Conservation (phyloP, 2,113 vertebrate species). For the Tamias sibiricus region DNA sequence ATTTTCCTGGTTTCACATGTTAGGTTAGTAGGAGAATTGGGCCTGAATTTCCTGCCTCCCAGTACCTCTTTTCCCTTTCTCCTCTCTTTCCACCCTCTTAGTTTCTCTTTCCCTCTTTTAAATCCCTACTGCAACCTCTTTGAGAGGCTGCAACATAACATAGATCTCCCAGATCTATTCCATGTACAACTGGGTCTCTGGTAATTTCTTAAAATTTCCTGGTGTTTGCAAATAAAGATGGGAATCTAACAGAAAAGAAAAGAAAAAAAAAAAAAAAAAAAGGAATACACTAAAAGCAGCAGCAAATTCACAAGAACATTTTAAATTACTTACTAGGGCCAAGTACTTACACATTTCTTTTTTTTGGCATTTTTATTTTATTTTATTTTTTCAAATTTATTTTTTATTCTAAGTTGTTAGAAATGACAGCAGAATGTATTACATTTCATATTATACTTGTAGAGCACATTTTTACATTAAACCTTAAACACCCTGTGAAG, state of each 20-base stretch:
- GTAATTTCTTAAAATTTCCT: not conserved
- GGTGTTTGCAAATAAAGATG: not conserved
- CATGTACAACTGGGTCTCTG: not conserved
- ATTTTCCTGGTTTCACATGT: not conserved
- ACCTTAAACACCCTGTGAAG: not conserved
- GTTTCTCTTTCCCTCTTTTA: not conserved
- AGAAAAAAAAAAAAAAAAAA: not conserved
- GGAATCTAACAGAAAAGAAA: not conserved
- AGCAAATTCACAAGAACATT: not conserved
- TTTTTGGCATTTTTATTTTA: no score
- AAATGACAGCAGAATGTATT: no score
- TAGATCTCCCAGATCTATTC: not conserved
- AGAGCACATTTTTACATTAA: no score
- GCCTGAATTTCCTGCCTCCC: not conserved
- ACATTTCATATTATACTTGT: no score
- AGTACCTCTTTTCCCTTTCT: not conserved
- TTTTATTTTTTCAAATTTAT: no score
- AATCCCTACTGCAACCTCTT: not conserved
- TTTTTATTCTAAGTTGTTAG: no score
- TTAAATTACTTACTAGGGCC: not conserved
- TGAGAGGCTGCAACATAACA: not conserved
- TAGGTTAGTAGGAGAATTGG: not conserved
- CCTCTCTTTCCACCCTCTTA: no score
- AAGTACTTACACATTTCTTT: not conserved
- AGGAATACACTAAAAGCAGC: not conserved